phyloP scores from a whole-genome alignment of 2,797 vertebrate species.

The Ispidina lecontei region DNA sequence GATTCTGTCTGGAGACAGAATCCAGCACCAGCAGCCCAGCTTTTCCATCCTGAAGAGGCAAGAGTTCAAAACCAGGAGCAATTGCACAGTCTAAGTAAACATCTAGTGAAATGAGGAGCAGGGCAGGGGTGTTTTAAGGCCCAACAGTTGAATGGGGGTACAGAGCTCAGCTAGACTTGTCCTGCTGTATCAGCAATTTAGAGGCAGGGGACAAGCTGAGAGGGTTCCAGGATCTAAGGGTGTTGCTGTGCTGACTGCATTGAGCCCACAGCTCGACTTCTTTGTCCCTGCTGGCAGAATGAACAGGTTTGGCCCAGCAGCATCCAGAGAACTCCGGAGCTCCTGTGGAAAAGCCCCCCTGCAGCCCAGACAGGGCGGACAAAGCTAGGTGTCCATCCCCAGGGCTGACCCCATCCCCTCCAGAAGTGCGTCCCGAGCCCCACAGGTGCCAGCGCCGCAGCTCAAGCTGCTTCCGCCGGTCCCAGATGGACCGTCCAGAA shows the following conservation, averaged over 20 bases:
- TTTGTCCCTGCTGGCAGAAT: not conserved
- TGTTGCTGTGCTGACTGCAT: not conserved
- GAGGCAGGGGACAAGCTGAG: not conserved
- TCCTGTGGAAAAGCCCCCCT: not conserved
- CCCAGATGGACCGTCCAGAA: rapidly evolving
- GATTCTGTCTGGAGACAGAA: not conserved
- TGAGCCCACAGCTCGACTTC: not conserved
- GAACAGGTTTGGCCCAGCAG: not conserved
- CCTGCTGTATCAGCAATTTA: not conserved
- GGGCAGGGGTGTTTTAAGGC: not conserved
- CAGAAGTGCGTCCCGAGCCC: rapidly evolving
- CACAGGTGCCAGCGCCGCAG: rapidly evolving
- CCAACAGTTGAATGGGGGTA: not conserved
- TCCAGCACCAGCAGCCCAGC: rapidly evolving
- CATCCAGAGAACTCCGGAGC: not conserved
- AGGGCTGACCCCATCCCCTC: not conserved
- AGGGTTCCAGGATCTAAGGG: not conserved
- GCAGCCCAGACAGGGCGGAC: not conserved
- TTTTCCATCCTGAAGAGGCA: not conserved
- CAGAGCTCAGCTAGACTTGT: not conserved
- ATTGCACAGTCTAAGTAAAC: not conserved
- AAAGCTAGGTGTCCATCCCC: not conserved
- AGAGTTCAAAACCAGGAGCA: not conserved
- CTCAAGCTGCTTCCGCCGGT: not conserved
- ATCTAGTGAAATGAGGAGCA: not conserved